These are phyloP conservation scores for Meda fulgida DNA, from an alignment of 2,797 vertebrate genomes.

Conservation along the genomic window DNA sequence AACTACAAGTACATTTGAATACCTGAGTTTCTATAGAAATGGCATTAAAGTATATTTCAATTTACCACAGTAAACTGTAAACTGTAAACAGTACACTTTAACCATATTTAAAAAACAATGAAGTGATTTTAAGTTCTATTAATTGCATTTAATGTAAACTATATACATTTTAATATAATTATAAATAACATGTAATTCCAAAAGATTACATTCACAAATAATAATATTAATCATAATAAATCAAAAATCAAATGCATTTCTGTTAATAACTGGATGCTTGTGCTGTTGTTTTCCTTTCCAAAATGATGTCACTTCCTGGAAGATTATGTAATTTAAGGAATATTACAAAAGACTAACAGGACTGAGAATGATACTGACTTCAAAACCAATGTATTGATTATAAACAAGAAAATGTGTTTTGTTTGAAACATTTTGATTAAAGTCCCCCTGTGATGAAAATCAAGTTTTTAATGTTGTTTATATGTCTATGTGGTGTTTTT, in stretches of 20 bases:
- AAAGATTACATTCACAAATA: not conserved
- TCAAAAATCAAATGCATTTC: not conserved
- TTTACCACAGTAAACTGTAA: not conserved
- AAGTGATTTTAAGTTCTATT: no score
- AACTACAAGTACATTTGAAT: not conserved
- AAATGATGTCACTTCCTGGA: not conserved
- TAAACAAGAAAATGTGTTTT: not conserved
- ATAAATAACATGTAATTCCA: not conserved
- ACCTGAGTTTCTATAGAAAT: not conserved
- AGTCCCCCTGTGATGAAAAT: no score
- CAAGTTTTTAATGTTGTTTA: no score
- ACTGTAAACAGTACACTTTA: no score
- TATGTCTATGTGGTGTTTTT: no score
- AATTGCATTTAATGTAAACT: not conserved
- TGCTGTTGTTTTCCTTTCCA: not conserved
- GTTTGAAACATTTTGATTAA: not conserved
- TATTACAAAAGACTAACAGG: not conserved
- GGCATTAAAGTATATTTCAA: not conserved
- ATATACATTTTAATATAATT: not conserved
- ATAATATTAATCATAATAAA: no score
- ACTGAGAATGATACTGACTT: not conserved
- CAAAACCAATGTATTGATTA: not conserved
- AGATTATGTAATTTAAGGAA: not conserved
- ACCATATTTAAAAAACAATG: no score
- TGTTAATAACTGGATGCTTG: not conserved